Evolutionary conservation across 1,140 invertebrate genomes (phyloP).

Genomic region (Eupristina koningsbergeri): DNA sequence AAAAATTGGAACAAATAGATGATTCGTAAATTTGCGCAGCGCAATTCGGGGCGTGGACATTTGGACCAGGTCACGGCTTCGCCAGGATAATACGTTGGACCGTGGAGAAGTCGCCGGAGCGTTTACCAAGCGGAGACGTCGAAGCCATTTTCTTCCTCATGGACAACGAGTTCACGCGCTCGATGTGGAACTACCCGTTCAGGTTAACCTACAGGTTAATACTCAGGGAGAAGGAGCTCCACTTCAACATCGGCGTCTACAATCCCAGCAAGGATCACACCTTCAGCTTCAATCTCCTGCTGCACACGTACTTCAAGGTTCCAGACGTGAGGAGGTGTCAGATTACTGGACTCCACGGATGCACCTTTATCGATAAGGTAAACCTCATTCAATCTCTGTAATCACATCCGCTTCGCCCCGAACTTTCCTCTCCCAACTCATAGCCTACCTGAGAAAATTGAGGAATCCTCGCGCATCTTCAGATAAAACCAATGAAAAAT

Average conservation of each 20-base stretch:
- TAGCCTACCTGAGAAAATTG: too few species aligned
- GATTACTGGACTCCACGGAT: constrained; percentile 91
- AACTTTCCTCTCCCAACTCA: not conserved
- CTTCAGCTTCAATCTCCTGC: constrained; percentile 92
- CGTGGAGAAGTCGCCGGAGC: constrained; percentile 88
- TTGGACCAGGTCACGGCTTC: constrained; percentile 95
- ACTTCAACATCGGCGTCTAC: constrained; percentile 92
- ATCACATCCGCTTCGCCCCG: not conserved
- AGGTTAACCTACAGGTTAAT: constrained; percentile 90
- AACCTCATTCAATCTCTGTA: too few species aligned
- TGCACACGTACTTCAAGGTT: constrained; percentile 97
- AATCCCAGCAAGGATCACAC: constrained; percentile 91
- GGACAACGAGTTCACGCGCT: constrained; percentile 92
- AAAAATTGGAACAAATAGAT: not conserved
- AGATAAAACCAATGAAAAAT: too few species aligned
- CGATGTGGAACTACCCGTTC: constrained; percentile 95
- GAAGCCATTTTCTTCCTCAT: constrained; percentile 92
- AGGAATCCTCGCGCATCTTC: too few species aligned
- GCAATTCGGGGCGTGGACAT: constrained; percentile 94
- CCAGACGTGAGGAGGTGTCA: constrained; percentile 92
- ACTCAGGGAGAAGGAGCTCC: constrained; percentile 90
- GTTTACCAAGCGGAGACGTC: constrained; percentile 89
- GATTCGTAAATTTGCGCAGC: constrained; percentile 76
- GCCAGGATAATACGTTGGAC: constrained; percentile 92
- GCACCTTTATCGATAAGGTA: constrained; percentile 95